These are phyloP conservation scores for Hassar affinis DNA, from an alignment of 2,113 vertebrate species.

Conservation along the genomic window DNA sequence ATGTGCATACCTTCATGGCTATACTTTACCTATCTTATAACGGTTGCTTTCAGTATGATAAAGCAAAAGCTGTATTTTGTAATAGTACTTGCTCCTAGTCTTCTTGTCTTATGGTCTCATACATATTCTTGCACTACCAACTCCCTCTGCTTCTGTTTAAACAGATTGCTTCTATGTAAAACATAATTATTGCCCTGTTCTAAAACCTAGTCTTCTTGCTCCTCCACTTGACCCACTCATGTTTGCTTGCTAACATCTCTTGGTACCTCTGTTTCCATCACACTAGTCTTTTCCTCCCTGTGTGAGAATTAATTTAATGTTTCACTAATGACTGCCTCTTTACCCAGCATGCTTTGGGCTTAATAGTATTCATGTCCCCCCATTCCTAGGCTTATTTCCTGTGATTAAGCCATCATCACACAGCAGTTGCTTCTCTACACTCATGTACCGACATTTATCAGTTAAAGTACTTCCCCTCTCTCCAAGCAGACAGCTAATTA, in stretches of 20 bases:
- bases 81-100: neutral
- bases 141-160: neutral
- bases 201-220: neutral
- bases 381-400: constrained; percentile 49
- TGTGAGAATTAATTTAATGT: constrained; percentile 45
- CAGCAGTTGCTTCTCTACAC: constrained; percentile 40
- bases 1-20: too few relatives aligned
- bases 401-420: constrained; percentile 49
- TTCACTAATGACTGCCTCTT: constrained; percentile 46
- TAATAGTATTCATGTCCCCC: constrained; percentile 46
- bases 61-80: neutral
- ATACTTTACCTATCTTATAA: too few relatives aligned
- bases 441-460: constrained; percentile 36
- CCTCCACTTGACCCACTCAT: neutral
- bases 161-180: neutral
- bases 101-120: neutral
- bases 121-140: neutral
- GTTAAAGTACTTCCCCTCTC: constrained; percentile 48
- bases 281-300: constrained; percentile 2
- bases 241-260: neutral
- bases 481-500: constrained; percentile 44
- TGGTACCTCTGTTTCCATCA: constrained; percentile 10
- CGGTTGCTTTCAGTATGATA: neutral
- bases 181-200: neutral
- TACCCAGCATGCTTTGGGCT: constrained; percentile 47